phyloP scores from a whole-genome alignment of 2,888 invertebrate genomes.

The Nezara viridula region DNA sequence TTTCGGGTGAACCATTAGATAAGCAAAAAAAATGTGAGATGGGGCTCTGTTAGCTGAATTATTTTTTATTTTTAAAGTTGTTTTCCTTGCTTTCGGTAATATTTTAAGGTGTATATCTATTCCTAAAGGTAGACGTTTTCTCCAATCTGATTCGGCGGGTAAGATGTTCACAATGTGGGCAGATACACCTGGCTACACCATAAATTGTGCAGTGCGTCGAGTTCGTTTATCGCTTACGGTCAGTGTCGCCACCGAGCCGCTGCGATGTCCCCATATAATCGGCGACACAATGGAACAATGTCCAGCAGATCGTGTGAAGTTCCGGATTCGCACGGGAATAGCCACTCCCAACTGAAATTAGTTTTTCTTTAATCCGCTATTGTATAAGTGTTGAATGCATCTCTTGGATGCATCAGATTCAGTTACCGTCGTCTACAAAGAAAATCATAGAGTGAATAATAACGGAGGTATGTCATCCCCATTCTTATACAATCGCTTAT shows the following conservation, averaged over 20 bases:
- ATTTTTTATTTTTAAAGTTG: too few relatives aligned
- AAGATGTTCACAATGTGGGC: background rate
- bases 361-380: constrained; percentile 20
- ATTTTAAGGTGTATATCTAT: background rate
- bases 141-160: background rate
- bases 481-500: too few relatives aligned
- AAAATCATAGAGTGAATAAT: background rate
- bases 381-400: background rate
- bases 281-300: constrained; percentile 37
- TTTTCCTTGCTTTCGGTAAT: background rate
- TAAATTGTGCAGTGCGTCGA: constrained; percentile 3
- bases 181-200: background rate
- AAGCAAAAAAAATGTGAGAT: too few relatives aligned
- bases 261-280: constrained; percentile 24
- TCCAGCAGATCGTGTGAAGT: constrained; percentile 49
- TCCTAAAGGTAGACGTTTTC: background rate
- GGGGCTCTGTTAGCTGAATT: too few relatives aligned
- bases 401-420: background rate
- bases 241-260: background rate
- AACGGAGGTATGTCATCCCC: background rate
- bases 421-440: background rate
- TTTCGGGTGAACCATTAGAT: too few relatives aligned
- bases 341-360: constrained; percentile 12
- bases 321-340: constrained; percentile 39
- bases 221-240: constrained; percentile 38